Evolutionary conservation across 2,113 vertebrate species (phyloP).

Genomic region (Sigmodon hispidus): DNA sequence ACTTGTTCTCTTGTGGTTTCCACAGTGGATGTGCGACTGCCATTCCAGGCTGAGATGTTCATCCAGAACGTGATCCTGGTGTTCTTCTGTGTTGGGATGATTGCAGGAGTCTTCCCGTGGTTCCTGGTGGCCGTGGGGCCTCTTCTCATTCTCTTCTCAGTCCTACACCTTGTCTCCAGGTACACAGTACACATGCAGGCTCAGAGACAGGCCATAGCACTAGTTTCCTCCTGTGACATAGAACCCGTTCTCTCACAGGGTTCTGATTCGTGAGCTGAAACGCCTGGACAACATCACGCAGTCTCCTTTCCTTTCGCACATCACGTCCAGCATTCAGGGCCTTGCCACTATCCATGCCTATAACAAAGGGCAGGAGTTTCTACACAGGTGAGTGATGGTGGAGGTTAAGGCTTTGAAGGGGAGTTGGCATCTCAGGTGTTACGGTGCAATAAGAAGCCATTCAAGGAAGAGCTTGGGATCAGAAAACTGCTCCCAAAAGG

Average conservation of each 20-base stretch:
- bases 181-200: conserved; percentile 68
- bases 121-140: conserved; percentile 94
- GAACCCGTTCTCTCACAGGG: conserved; percentile 80
- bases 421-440: not conserved
- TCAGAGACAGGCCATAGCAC: not conserved
- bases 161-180: conserved; percentile 92
- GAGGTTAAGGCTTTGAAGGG: not conserved
- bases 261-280: conserved; percentile 95
- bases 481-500: not conserved
- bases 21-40: conserved; percentile 94
- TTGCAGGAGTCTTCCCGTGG: conserved; percentile 93
- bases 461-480: not conserved
- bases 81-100: conserved; percentile 93
- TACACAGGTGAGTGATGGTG: conserved; percentile 88
- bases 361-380: conserved; percentile 91
- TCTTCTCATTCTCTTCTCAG: conserved; percentile 89
- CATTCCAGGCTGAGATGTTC: conserved; percentile 96
- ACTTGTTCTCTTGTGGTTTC: not conserved
- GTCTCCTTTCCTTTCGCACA: conserved; percentile 94
- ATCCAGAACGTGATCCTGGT: conserved; percentile 96
- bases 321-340: conserved; percentile 95
- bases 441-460: not conserved
- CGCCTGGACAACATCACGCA: conserved; percentile 95
- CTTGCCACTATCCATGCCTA: conserved; percentile 95
- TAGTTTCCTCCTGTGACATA: not conserved